Base-by-base conservation (phyloP, 2,113 vertebrate species). In the Centrocercus urophasianus region DNA sequence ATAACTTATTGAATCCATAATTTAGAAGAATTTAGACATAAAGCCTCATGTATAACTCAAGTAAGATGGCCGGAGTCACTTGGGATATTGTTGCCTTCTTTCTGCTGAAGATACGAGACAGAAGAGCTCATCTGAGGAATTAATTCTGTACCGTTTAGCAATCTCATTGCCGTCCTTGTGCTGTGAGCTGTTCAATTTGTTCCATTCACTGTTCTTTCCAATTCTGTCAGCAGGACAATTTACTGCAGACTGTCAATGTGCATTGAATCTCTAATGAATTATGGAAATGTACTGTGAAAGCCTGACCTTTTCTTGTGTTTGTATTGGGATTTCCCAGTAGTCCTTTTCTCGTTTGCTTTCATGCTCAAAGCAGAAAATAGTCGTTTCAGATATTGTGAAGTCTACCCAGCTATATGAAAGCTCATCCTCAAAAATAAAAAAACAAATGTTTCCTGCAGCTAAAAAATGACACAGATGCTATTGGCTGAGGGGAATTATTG, bases 211-310 rank as follows among this genome's bases (percentile, higher is more conserved):
- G 61, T 77, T 80, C 66, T 96, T 95, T 93, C 86, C 87, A 93
- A 32, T 93, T 95, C 89, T 88, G 43, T 95, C 75, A 93, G 88
- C 84, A 92, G 77, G 67, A 93, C 60, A 80, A 92, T 96, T 97
- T 96, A 86, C 82, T 93, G 76, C 89, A 91, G 83, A 80, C 81
- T 78, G 52, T 92, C 65, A 40, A 19, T 91, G 83, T 96, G 87
- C 74, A 87, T 82, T 78, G 93, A 97, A 86, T 97, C 78, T 83
- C n/a, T 85, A 91, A 93, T 86, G 94, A 96, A 94, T 97, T 92
- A 94, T 48, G 80, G 94, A 97, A 96, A 90, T 93, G 70, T 93
- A 32, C 66, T 81, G 66, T 89, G 87, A 79, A 94, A 94, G 60
- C 83, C 77, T 90, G 90, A 95, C 77, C 91, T 91, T 96, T 97